phyloP scores from a whole-genome alignment of 2,888 invertebrate species.

The Chrysomela aeneicollis region DNA sequence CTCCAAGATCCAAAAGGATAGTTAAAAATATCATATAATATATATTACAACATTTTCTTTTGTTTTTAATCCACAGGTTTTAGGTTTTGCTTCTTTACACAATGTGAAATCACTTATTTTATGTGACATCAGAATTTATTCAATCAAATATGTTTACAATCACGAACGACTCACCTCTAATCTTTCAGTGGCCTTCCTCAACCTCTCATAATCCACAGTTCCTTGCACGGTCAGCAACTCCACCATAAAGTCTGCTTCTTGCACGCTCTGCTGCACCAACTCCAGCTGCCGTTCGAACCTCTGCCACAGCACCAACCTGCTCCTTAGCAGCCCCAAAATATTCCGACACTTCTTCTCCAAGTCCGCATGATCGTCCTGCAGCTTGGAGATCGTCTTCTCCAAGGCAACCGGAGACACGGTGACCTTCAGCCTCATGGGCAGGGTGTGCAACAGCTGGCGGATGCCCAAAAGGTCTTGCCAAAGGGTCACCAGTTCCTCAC shows the following conservation, averaged over 20 bases:
- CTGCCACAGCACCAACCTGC: conserved; percentile 76
- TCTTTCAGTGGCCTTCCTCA: conserved; percentile 83
- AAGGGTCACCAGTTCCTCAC: conserved; percentile 73
- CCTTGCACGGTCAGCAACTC: conserved; percentile 84
- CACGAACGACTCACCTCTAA: conserved; percentile 79
- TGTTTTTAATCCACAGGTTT: no score
- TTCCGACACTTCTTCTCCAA: conserved; percentile 76
- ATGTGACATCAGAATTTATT: no score
- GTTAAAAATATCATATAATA: no score
- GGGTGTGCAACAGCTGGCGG: conserved; percentile 78
- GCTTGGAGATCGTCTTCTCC: conserved; percentile 77
- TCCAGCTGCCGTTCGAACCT: conserved; percentile 81
- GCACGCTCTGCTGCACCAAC: conserved; percentile 80
- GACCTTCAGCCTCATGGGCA: conserved; percentile 78
- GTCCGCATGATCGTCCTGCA: conserved; percentile 77
- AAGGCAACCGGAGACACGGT: conserved; percentile 75
- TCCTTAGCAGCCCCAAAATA: conserved; percentile 70
- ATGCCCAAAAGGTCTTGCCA: conserved; percentile 83
- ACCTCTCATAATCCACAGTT: conserved; percentile 82
- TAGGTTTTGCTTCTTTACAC: no score
- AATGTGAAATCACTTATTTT: no score
- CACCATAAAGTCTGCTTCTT: conserved; percentile 89
- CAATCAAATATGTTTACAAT: no score
- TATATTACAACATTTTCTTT: no score
- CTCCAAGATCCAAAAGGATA: no score